Evolutionary conservation across 2,888 invertebrate species (phyloP).

Genomic region (Hymenopus coronatus): DNA sequence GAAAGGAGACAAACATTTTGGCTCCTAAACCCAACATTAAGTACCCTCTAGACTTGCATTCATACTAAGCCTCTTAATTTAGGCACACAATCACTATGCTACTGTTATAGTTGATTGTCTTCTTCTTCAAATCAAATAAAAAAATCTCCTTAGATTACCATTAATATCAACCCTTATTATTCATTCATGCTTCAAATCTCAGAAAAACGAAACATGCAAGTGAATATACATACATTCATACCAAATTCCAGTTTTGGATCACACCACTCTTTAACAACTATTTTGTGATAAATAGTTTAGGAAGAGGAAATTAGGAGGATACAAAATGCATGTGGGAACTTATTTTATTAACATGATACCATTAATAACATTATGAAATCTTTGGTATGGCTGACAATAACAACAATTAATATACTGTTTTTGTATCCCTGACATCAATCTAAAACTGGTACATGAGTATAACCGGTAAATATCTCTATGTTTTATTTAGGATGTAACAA

Average conservation of each 20-base stretch:
- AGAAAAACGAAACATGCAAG: neutral
- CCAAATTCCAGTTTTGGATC: neutral
- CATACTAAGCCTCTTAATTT: conserved; percentile 10
- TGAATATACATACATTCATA: neutral
- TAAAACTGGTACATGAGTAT: conserved; percentile 5
- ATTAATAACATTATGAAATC: neutral
- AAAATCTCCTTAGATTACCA: neutral
- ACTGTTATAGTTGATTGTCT: conserved; percentile 31
- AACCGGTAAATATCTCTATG: neutral
- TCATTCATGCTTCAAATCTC: neutral
- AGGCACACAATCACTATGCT: conserved; percentile 30
- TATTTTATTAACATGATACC: neutral
- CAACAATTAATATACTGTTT: conserved; percentile 5
- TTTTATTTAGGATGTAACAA: conserved; percentile 6
- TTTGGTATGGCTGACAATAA: conserved; percentile 17
- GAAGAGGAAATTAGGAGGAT: neutral
- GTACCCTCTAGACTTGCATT: conserved; percentile 6
- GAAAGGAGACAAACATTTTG: neutral
- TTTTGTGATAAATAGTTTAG: neutral
- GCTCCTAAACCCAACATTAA: conserved; percentile 7
- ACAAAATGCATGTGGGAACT: neutral
- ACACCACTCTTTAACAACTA: neutral
- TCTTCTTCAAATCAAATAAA: conserved; percentile 17
- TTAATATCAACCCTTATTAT: neutral
- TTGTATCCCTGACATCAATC: conserved; percentile 12